Evolutionary conservation across 2,888 invertebrate genomes (phyloP).

Genomic region (Drosophila stalkeri): DNA sequence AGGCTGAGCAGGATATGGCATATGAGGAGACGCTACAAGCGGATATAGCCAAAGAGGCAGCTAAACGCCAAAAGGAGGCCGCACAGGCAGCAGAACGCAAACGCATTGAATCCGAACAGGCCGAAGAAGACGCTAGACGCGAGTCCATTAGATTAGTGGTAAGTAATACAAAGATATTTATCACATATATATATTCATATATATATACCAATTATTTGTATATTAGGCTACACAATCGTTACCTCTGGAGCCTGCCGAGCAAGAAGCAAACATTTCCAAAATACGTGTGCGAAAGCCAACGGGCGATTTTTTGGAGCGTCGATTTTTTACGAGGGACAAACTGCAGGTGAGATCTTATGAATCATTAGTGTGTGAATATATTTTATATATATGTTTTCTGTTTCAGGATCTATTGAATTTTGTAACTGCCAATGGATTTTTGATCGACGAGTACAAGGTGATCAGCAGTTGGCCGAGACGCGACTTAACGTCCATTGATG

Average conservation of each 20-base stretch:
- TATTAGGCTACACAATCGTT: constrained; percentile 88
- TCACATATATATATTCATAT: no score
- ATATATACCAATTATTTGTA: neutral
- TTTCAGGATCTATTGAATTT: constrained; percentile 91
- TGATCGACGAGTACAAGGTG: constrained; percentile 94
- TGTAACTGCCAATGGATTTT: constrained; percentile 94
- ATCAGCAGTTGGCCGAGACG: constrained; percentile 97
- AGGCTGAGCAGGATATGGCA: constrained; percentile 97
- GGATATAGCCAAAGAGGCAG: constrained; percentile 93
- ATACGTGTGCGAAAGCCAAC: constrained; percentile 93
- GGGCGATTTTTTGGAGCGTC: constrained; percentile 90
- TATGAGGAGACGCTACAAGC: constrained; percentile 94
- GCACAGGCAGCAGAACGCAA: constrained; percentile 89
- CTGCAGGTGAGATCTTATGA: constrained; percentile 85
- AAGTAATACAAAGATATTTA: constrained; percentile 5
- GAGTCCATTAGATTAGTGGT: constrained; percentile 87
- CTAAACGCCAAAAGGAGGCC: constrained; percentile 90
- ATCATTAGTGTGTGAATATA: neutral
- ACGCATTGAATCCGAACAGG: constrained; percentile 90
- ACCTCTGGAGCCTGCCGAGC: constrained; percentile 89
- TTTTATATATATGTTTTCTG: neutral
- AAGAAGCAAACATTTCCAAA: constrained; percentile 88
- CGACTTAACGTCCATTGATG: constrained; percentile 95
- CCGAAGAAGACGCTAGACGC: constrained; percentile 89
- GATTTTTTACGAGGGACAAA: constrained; percentile 87